Base-by-base conservation (phyloP, 2,888 invertebrate species). In the Agrochola litura region DNA sequence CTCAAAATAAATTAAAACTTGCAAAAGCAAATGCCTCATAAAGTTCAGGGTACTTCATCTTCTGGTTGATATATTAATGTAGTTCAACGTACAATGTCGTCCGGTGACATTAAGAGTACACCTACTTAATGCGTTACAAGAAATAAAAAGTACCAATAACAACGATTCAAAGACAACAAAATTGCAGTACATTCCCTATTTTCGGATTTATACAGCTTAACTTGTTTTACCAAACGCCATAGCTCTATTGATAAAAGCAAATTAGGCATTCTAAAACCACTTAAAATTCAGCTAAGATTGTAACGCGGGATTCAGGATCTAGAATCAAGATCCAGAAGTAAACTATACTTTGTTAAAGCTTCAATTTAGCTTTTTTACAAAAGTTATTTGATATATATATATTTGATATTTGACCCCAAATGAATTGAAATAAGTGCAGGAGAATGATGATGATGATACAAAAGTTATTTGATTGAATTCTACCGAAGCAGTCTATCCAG, bases 31-130 rank as follows among this genome's bases (percentile, higher is more conserved):
- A 66, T 63, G 37, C 46, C 56, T 37, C 41, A 43, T 72, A 83
- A 84, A 84, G 83, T 81, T 81, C 83, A 85, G 63, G 52, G 52
- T 1, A 63, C 60, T 64, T 43, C 68, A 65, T 71, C 82, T 69
- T 56, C 25, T 67, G 14, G 41, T 64, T 54, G 54, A 66, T 69
- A n/a, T 60, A 73, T 70, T n/a, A 54, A 81, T 63, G 43, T 70
- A 66, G 68, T 81, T 78, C 68, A 77, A 73, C 49, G n/a, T 67
- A 67, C 82, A 82, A 83, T 81, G 84, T 77, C 83, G 70, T 6
- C 65, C 43, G 22, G 58, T 85, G 74, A 82, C 82, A 83, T 83
- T 85, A 60, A 81, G 30, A 56, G 19, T 25, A 30, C 52, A 64
- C 22, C 52, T 70, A 70, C 65, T 65, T 37, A 37, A 64, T 68